These are phyloP conservation scores for Tachycineta bicolor DNA, from an alignment of 2,113 vertebrate genomes.

Conservation along the genomic window DNA sequence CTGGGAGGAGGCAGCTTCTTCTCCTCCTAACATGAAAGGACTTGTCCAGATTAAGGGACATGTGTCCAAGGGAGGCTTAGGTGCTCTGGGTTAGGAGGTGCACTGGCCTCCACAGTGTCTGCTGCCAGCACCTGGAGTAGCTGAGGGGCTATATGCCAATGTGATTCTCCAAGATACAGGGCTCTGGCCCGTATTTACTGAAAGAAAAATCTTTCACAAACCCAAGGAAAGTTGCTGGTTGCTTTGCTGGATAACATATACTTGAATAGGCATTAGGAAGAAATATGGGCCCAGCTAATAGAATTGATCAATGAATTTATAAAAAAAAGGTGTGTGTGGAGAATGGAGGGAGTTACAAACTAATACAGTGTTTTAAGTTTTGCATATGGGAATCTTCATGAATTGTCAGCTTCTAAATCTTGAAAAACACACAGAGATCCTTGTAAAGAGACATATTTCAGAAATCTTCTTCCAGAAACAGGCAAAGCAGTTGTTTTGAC, in stretches of 20 bases:
- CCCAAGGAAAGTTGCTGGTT: not conserved
- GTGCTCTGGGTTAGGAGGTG: too few relatives aligned
- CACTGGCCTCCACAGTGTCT: not conserved
- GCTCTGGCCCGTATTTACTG: too few relatives aligned
- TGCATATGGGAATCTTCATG: not conserved
- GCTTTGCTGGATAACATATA: not conserved
- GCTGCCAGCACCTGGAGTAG: not conserved
- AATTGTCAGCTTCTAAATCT: not conserved
- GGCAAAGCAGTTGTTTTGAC: not conserved
- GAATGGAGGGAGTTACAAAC: not conserved
- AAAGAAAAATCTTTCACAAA: not conserved
- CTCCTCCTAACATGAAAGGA: too few relatives aligned
- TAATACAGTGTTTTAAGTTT: not conserved
- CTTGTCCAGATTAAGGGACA: too few relatives aligned
- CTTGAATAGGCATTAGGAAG: not conserved
- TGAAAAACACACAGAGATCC: not conserved
- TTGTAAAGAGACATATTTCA: not conserved
- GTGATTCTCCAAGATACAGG: not conserved
- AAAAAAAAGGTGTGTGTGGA: rapidly evolving
- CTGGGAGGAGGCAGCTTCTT: too few relatives aligned
- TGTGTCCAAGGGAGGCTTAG: too few relatives aligned
- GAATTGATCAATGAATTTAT: not conserved
- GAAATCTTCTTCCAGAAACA: not conserved
- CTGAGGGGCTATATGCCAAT: not conserved
- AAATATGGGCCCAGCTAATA: not conserved